Evolutionary conservation across 2,113 vertebrate genomes (phyloP), one percentile per base, ranked within the genome.

Genomic region (Pachypanchax playfairii): DNA sequence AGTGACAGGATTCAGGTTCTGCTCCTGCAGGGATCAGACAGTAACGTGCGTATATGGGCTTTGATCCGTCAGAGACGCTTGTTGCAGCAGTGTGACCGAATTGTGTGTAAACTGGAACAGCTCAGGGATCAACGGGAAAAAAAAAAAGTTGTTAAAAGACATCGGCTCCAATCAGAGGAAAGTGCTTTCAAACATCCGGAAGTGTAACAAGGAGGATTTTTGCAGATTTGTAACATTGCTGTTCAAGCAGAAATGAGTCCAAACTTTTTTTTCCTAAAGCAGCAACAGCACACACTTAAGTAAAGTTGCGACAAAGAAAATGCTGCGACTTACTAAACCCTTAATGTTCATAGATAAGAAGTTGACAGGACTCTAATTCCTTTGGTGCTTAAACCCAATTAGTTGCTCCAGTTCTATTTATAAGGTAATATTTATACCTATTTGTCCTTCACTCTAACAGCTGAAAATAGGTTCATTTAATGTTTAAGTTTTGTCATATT

Each of bases 1-100:
- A 86, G 82, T 84, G 87, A 84, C 83, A 77, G 75, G 55, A 70
- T 70, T 75, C 74, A 31, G 5, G 61, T 59, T 52, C 75, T 31
- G 70, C 73, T 62, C 41, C 36, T 6, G 28, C 3, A 48, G 57
- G 33, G 80, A 84, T 85, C 81, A 80, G 60, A 76, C 57, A 3
- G 2, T 17, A 11, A 3, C 29, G 60, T 38, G 59, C 15, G 65
- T 66, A 67, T 54, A 24, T 8, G 11, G 28, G 0, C 75, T 76
- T 72, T 76, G 83, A 87, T 87, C 82, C 64, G 18, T 31, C 58
- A 2, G 73, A 18, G 67, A 55, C 38, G 75, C 78, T 28, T 54
- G 81, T 71, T 24, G 24, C 35, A n/a, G 77, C 46, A 4, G 29
- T 7, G 18, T 43, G 58, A 62, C 53, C 33, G 55, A 66, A 54